Base-by-base conservation (phyloP, 2,113 vertebrate genomes). In the Narcine bancroftii region DNA sequence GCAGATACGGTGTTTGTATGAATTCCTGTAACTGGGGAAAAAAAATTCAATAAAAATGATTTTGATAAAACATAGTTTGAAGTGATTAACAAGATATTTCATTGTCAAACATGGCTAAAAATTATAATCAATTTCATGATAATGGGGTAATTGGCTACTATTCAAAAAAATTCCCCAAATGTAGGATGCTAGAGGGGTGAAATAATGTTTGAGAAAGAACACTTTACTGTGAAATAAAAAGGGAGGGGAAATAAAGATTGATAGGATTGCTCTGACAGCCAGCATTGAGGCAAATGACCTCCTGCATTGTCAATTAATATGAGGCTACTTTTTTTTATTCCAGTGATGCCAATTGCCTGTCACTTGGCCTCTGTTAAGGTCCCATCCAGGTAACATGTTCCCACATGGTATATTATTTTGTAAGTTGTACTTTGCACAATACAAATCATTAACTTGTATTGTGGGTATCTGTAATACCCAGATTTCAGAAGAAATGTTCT, bases 1-100 rank as follows among this genome's bases (percentile, higher is more conserved):
- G 93, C 97, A 99, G 96, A 98, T 95, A 96, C 96, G 97, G 93
- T 97, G 96, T 96, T 96, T 97, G 95, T 97, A 96, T 6, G 97
- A 96, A 96, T 97, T 97, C 94, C 95, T 95, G 94, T 95, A 96
- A 93, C 96, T 99, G 95, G 93, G 94, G 65, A 93, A 93, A 92
- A 93, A 94, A 85, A 93, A 92, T 19, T 33, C 33, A 85, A 92
- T 66, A 83, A 76, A 4, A 73, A 93, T 93, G 66, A 29, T 93
- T 92, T 92, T 19, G 15, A 11, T 60, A 36, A n/a, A 19, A 29
- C n/a, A 63, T 87, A 56, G 7, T 66, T 69, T 91, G 6, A 66
- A 91, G 39, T 6, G 2, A 66, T 26, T 13, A 83, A 53, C 6
- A 26, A 83, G 50, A n/a, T 36, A 60, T 85, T 56, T 56, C 19